Base-by-base conservation (phyloP, 2,888 invertebrate species). In the Drosophila sordidula region DNA sequence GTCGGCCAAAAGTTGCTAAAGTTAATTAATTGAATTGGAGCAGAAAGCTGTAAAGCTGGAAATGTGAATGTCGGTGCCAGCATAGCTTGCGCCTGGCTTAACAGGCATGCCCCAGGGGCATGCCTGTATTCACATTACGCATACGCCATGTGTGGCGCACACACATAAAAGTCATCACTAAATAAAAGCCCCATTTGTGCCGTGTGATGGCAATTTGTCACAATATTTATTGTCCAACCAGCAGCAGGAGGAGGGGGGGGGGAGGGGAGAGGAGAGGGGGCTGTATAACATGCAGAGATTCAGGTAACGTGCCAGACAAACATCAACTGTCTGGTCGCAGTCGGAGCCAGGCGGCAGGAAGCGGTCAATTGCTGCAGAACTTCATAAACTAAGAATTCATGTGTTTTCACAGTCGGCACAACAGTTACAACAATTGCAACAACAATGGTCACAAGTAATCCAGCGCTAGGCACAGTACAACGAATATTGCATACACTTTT, bases 351-450 rank as follows among this genome's bases (percentile, higher is more conserved):
- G 49, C 0, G 26, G 32, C 3, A 16, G 22, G 34, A 50, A 41
- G 38, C 22, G 44, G 57, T 49, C 69, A 78, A 78, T 61, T 78
- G 80, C 81, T 77, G 80, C 70, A 78, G 79, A 78, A 78, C 59
- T 84, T 86, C 87, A 84, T 84, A 84, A 84, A 84, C 83, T 83
- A 80, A 72, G 83, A 84, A 86, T 88, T 88, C 87, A 86, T 84
- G 82, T 75, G 77, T 76, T 50, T 63, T 59, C 42, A 54, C 71
- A 72, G 67, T 50, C 56, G 56, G 26, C 55, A 69, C 66, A 72
- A 56, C 68, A 71, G 65, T 65, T 52, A 76, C 62, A 61, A 46
- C 70, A 76, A 63, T 55, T 71, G 55, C 47, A 50, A 41, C 61
- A 74, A 50, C 65, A 59, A 59, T 45, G 47, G 44, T n/a, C 59